A percentile compares a stretch with the other conserved stretches of the same genome.
Evolutionary conservation across 2,888 invertebrate species (phyloP).

Genomic region (Allygus modestus): DNA sequence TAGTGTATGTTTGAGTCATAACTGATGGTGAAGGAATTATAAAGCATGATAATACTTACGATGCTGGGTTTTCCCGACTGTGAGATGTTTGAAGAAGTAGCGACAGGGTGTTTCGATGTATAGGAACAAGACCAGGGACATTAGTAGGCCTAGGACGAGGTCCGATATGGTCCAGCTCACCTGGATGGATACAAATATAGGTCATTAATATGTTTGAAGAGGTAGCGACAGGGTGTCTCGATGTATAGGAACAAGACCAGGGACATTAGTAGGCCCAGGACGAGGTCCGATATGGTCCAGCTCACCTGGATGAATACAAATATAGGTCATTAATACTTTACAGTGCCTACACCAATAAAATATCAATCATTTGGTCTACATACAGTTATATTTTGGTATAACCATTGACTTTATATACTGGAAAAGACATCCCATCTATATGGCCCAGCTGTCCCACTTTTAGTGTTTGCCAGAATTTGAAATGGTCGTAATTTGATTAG

Average conservation of each 20-base stretch:
- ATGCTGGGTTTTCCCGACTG: constrained; percentile 20
- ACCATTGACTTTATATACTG: too few relatives aligned
- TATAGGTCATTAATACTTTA: constrained; percentile 65
- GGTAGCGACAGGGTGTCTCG: constrained; percentile 78
- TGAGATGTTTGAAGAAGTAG: constrained; percentile 74
- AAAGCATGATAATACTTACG: too few relatives aligned
- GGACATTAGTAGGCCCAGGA: constrained; percentile 75
- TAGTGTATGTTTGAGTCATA: too few relatives aligned
- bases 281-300: constrained; percentile 75
- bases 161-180: constrained; percentile 75
- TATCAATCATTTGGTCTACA: too few relatives aligned
- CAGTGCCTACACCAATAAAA: too few relatives aligned
- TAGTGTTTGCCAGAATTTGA: too few relatives aligned
- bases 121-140: constrained; percentile 77
- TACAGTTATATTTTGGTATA: too few relatives aligned
- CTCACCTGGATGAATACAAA: constrained; percentile 74
- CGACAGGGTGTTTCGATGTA: constrained; percentile 78
- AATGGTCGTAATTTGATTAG: too few relatives aligned
- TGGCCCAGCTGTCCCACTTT: too few relatives aligned
- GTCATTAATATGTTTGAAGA: constrained; percentile 74
- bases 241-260: constrained; percentile 77
- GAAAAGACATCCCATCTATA: too few relatives aligned
- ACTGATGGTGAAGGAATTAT: too few relatives aligned
- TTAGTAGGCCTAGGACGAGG: constrained; percentile 75
- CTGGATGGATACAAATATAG: constrained; percentile 73